Base-by-base conservation (phyloP, 1,140 invertebrate species). In the Pseudobourletiella spinata region DNA sequence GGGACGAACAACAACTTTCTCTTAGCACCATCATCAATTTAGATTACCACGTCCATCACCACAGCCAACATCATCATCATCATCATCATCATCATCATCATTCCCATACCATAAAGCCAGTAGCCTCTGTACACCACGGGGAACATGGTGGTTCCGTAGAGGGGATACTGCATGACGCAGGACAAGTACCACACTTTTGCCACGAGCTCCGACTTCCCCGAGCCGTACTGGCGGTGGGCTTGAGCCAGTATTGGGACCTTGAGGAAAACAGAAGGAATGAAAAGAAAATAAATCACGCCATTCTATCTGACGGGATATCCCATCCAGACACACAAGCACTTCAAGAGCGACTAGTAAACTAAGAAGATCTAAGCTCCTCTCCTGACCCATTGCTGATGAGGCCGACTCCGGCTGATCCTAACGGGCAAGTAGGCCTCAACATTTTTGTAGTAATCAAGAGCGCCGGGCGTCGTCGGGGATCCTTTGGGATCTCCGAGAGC, bases 91-190 rank as follows among this genome's bases (percentile, higher is more conserved):
- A 39, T n/a, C n/a, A 39, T 39, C 8, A n/a, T 39, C 32, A 56
- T 3, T 18, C 25, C 54, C 55, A 78, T 79, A 68, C 86, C 90
- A 72, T 94, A 93, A 6, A 88, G 88, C 88, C 92, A 91, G 72
- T 91, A 89, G 2, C 90, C 90, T 65, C 91, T 84, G 73, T 95
- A 95, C 1, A 86, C 88, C 28, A 95, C 93, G 32, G 85, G 85
- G 75, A 91, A 96, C 78, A 95, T 85, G 0, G 92, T 94, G 52
- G 91, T 94, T 1, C 93, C 94, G 73, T 96, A 96, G 1, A 96
- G 79, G 0, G 93, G 91, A 75, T 95, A 97, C 76, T 97, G 93
- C 89, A 95, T 96, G 1, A 97, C 93, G 72, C 92, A 95, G 0
- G 91, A 93, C 48, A 97, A 76, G 74, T 66, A 66, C 68, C 95